Base-by-base conservation (phyloP, 2,797 vertebrate species). In the Meriones psammophilus region DNA sequence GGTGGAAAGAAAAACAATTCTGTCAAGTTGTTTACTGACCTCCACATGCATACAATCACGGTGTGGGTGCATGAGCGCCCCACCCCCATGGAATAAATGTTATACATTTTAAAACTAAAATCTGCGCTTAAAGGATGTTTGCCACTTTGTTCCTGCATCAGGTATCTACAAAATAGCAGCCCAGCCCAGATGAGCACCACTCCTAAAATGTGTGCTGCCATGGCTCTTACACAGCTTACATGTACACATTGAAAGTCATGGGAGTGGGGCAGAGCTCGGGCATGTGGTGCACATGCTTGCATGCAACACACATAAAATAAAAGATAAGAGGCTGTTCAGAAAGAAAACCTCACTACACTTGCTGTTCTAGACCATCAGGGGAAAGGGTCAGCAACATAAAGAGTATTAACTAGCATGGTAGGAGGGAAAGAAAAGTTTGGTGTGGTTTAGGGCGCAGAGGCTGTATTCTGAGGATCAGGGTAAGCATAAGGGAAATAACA, bases 61-160 rank as follows among this genome's bases (percentile, higher is more conserved):
- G 1, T 36, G 30, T 69, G 64, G 56, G 33, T 87, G n/a, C 50
- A 15, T 36, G 18, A 18, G 30, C 17, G 15, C 10, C 26, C 26
- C 9, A 2, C 46, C 46, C 81, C 33, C 20, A 64, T 73, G 56
- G 39, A 28, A 28, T 73, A 54, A 69, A 22, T 22, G 7, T 18
- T 60, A 26, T 18, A 24, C 10, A 24, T 17, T 78, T 89, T 73
- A 69, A 69, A 86, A 69, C 13, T 54, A 30, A 90, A 85, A 89
- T 54, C 54, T 92, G 9, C 42, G 60, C 89, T 91, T 73, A 66
- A 92, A 92, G 88, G 8, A 79, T 76, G 39, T 80, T 50, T 33
- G 26, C 33, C 42, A 76, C 42, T 60, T 28, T 56, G n/a, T 88
- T 80, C 18, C 46, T 69, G 46, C 30, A 74, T 93, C 28, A 62